Conservation (phyloP, 2,113 vertebrate species). For the Cisticola juncidis region DNA sequence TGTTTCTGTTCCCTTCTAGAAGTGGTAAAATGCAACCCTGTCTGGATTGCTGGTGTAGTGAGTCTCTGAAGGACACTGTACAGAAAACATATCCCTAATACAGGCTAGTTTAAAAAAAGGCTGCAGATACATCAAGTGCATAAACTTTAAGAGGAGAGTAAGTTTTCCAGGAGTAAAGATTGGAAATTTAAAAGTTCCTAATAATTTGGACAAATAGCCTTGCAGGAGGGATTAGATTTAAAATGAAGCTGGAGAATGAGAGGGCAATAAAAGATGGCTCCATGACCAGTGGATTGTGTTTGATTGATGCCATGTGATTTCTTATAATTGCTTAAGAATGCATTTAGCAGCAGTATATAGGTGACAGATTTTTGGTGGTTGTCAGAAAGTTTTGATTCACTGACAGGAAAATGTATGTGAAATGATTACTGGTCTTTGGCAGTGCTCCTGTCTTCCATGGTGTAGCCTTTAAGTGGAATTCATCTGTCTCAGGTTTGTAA, state of each 20-base stretch:
- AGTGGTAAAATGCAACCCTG: background rate
- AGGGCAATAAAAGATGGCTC: background rate
- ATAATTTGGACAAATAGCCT: background rate
- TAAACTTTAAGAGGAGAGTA: background rate
- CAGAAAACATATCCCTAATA: background rate
- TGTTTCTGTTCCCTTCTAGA: background rate
- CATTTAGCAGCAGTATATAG: background rate
- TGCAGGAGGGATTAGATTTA: background rate
- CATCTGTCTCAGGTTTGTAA: background rate
- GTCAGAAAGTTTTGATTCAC: background rate
- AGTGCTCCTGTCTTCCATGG: background rate
- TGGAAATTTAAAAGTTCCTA: background rate
- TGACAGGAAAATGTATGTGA: background rate
- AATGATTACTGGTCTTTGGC: background rate
- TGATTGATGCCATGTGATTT: background rate
- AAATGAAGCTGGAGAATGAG: background rate
- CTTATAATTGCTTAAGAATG: background rate
- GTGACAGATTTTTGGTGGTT: background rate
- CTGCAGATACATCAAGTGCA: background rate
- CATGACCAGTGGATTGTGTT: background rate
- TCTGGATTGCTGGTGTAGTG: background rate
- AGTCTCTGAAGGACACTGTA: background rate
- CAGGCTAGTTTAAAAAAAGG: background rate
- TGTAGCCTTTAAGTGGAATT: background rate
- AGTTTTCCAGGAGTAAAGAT: background rate